Base-by-base conservation (phyloP, 1,140 invertebrate species). In the Contarinia nasturtii region DNA sequence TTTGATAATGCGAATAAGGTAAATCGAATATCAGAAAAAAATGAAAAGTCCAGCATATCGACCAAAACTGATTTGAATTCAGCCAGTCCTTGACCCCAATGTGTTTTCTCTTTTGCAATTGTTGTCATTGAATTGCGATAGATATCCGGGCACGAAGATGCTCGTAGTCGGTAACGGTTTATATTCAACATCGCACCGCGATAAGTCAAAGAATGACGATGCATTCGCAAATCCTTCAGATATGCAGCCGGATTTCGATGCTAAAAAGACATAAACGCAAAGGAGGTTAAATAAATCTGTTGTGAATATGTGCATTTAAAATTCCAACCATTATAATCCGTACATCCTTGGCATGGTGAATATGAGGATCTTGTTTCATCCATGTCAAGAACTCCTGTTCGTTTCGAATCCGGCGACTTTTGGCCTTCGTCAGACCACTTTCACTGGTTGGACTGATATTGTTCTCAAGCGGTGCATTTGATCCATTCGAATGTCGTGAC, bases 91-190 rank as follows among this genome's bases (percentile, higher is more conserved):
- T 71, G 59, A 77, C 79, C 75, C 77, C 84, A 54, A 77, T 72
- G 54, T 76, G 68, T 60, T 60, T 82, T 80, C 53, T 81, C 79
- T 56, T 84, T 80, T 10, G 79, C 76, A 51, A 86, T 83, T n/a
- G 84, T 87, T 1, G 80, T 82, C 73, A 87, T 86, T 1, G 83
- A 86, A 63, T 88, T 88, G 46, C 81, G 69, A 55, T 84, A 88
- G 55, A 90, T 89, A 63, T 89, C 83, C 1, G 86, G 86, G 54
- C 85, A 88, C 15, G 84, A 88, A 2, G 82, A 86, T 0, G 85
- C 85, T 47, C 83, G 68, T 10, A 88, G 66, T 15, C 82, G 67
- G 61, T 87, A 87, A 38, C 82, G 66, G 51, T 82, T 82, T 50
- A 88, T 82, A 55, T 87, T 86, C 20, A 89, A 64, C 79, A 89